A percentile compares a stretch with the other conserved stretches of the same genome.
Evolutionary conservation across 2,113 vertebrate genomes (phyloP).

Genomic region (Suncus etruscus): DNA sequence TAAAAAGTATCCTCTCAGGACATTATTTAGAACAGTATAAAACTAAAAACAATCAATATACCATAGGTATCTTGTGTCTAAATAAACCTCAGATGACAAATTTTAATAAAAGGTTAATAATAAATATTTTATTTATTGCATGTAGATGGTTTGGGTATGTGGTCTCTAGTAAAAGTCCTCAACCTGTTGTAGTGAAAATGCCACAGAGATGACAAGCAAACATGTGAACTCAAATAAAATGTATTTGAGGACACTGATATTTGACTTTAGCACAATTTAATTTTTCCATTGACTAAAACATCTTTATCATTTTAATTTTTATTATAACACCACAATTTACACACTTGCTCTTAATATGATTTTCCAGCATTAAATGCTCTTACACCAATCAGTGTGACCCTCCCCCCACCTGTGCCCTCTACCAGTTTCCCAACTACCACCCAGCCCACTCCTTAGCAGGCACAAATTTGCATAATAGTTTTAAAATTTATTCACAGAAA

Average conservation of each 20-base stretch:
- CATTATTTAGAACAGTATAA: background rate
- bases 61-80: background rate
- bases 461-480: too few species aligned
- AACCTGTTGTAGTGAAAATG: background rate
- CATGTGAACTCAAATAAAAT: background rate
- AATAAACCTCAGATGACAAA: constrained; percentile 15
- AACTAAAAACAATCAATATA: constrained; percentile 14
- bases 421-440: too few species aligned
- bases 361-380: too few species aligned
- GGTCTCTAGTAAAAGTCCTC: background rate
- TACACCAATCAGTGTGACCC: too few species aligned
- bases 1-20: background rate
- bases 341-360: too few species aligned
- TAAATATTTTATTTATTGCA: background rate
- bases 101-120: background rate
- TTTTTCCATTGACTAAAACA: too few species aligned
- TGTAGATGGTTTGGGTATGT: background rate
- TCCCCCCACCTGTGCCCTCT: too few species aligned
- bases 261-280: background rate
- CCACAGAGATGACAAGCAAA: background rate
- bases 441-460: too few species aligned
- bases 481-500: too few species aligned
- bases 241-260: constrained; percentile 21
- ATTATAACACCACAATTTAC: too few species aligned
- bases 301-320: too few species aligned